Percentiles rank a stretch among this genome's conserved stretches.
Conservation (phyloP, 2,113 vertebrate species). For the Mastomys natalensis region DNA sequence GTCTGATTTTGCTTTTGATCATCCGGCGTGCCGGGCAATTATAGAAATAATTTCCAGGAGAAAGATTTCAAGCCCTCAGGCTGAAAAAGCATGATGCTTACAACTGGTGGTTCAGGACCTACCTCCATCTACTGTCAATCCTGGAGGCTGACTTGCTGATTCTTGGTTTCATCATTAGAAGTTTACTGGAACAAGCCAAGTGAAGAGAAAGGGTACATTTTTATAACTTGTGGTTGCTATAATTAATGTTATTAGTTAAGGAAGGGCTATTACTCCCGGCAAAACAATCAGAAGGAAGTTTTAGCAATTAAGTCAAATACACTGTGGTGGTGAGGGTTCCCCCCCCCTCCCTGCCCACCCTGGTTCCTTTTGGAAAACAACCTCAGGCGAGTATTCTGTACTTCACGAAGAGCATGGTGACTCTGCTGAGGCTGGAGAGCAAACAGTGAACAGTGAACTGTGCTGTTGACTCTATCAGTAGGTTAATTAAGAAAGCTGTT, state of each 20-base stretch:
- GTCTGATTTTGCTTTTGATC: not conserved
- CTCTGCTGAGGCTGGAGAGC: constrained; percentile 8
- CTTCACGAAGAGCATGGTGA: constrained; percentile 44
- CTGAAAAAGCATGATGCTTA: too few species aligned
- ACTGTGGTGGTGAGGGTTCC: not conserved
- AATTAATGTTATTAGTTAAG: constrained; percentile 74
- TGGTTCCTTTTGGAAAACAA: constrained; percentile 62
- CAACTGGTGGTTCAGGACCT: not conserved
- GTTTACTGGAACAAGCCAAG: constrained; percentile 29
- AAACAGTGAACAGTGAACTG: constrained; percentile 18
- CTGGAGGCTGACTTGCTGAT: not conserved
- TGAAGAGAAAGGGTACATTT: constrained; percentile 46
- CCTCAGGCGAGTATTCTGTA: constrained; percentile 55
- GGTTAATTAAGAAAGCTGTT: constrained; percentile 73
- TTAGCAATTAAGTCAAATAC: constrained; percentile 74
- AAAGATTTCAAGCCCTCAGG: not conserved
- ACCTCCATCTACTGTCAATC: not conserved
- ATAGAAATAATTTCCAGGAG: not conserved
- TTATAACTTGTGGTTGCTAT: constrained; percentile 59
- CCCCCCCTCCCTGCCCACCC: rapidly evolving
- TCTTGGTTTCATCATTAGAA: constrained; percentile 51
- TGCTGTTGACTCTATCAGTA: constrained; percentile 53
- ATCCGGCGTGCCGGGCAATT: not conserved
- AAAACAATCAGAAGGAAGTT: constrained; percentile 70
- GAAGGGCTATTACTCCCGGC: constrained; percentile 57